Conservation (phyloP, 2,113 vertebrate species). For the Marmota flaviventris region DNA sequence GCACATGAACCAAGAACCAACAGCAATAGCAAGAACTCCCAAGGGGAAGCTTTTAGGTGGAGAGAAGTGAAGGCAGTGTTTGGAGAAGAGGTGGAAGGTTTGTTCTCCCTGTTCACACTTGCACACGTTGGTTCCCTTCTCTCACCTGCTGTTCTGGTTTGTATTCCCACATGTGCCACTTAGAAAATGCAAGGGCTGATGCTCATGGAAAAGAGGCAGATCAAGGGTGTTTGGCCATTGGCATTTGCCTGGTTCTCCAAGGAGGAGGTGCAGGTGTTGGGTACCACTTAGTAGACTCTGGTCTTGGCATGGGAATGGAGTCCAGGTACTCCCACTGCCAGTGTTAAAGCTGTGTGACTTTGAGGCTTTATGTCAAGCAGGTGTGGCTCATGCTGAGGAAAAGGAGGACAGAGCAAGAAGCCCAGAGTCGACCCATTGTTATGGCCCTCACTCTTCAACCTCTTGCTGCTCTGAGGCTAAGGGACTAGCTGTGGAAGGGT, state of each 20-base stretch:
- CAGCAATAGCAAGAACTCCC: background rate
- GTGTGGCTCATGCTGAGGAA: no score
- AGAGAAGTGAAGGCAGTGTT: background rate
- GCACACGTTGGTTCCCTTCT: background rate
- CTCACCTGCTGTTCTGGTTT: background rate
- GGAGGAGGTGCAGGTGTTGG: background rate
- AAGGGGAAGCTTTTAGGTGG: background rate
- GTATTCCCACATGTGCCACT: background rate
- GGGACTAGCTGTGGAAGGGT: background rate
- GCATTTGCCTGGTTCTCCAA: background rate
- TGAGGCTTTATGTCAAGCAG: background rate
- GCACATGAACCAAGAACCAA: background rate
- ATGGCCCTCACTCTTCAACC: background rate
- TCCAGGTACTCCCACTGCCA: background rate
- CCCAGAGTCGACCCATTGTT: background rate
- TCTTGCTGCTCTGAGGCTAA: background rate
- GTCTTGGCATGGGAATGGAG: background rate
- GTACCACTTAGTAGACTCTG: background rate
- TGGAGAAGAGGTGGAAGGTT: background rate
- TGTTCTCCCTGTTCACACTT: background rate
- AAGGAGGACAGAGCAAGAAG: background rate
- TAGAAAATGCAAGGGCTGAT: conserved; percentile 53
- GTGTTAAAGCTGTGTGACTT: background rate
- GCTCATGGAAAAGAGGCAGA: background rate
- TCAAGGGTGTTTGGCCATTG: background rate